These are phyloP conservation scores for Heliconius sara DNA, from an alignment of 2,888 invertebrate species.

Conservation along the genomic window DNA sequence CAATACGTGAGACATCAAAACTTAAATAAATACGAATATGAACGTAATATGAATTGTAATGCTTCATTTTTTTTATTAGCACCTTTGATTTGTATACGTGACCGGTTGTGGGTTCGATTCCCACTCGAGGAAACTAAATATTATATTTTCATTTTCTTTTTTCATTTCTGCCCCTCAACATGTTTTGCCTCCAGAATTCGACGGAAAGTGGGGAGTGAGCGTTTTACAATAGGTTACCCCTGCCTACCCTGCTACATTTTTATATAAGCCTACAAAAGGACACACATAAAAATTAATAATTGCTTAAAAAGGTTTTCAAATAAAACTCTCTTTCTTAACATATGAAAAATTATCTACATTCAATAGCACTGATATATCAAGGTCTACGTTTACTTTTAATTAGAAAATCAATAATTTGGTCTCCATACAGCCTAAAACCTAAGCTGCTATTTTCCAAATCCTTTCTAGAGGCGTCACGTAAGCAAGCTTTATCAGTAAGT, in stretches of 20 bases:
- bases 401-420: not conserved
- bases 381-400: not conserved
- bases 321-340: not conserved
- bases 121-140: too few species aligned
- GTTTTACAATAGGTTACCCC: too few species aligned
- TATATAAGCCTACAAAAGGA: too few species aligned
- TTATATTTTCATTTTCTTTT: too few species aligned
- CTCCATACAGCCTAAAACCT: not conserved
- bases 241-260: too few species aligned
- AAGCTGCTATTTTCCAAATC: not conserved
- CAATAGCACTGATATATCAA: not conserved
- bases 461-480: not conserved
- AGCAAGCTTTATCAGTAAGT: not conserved
- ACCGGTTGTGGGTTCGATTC: too few species aligned
- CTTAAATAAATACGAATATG: not conserved
- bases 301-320: too few species aligned
- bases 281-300: too few species aligned
- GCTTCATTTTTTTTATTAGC: not conserved
- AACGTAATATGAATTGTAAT: not conserved
- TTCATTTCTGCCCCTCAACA: too few species aligned
- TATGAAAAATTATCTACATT: not conserved
- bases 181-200: too few species aligned
- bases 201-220: too few species aligned
- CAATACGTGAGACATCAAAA: constrained; percentile 7
- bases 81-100: too few species aligned